These are phyloP conservation scores for Gryllus longicercus DNA, from an alignment of 2,888 invertebrate genomes.

Conservation along the genomic window DNA sequence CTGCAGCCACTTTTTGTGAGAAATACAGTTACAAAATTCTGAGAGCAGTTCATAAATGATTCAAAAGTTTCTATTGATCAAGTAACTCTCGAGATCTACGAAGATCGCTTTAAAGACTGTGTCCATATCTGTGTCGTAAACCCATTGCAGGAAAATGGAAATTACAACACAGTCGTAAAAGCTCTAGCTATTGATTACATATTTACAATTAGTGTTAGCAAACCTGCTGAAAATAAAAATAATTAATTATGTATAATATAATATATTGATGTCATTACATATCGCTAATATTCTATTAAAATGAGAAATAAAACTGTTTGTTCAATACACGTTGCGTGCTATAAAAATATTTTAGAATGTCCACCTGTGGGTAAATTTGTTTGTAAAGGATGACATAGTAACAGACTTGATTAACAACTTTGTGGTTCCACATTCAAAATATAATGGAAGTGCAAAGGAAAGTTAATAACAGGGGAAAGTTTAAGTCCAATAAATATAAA, in stretches of 20 bases:
- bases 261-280: conserved; percentile 8
- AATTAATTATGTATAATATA: conserved; percentile 17
- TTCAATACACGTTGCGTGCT: conserved; percentile 17
- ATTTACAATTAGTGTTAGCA: conserved; percentile 7
- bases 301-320: neutral
- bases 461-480: no score
- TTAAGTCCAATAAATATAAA: no score
- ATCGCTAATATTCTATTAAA: conserved; percentile 17
- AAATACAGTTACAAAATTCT: no score
- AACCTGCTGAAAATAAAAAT: conserved; percentile 2
- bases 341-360: conserved; percentile 11
- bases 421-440: neutral
- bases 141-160: neutral
- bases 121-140: neutral
- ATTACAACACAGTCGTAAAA: conserved; percentile 1
- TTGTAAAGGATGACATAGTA: conserved; percentile 8
- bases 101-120: neutral
- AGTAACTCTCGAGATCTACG: neutral
- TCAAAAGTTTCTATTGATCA: no score
- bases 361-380: conserved; percentile 17
- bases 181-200: conserved; percentile 7
- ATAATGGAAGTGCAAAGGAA: neutral
- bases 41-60: no score
- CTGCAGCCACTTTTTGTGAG: no score
- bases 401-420: neutral